These are phyloP conservation scores for Muscidifurax raptorellus DNA, from an alignment of 1,140 invertebrate genomes.

Conservation along the genomic window DNA sequence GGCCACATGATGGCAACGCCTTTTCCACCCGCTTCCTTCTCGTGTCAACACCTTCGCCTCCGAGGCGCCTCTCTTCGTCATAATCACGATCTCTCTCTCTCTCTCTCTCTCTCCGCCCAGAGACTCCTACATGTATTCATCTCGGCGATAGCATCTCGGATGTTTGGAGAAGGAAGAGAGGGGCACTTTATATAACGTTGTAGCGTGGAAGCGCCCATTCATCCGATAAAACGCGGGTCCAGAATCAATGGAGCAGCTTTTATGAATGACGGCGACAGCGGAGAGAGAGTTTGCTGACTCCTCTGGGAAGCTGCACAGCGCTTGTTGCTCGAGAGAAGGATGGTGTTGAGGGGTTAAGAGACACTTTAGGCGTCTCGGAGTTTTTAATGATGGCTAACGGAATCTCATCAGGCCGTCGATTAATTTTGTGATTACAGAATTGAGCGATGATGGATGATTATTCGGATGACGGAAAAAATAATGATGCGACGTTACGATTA, in stretches of 20 bases:
- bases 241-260: constrained; percentile 55
- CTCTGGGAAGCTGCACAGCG: neutral
- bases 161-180: constrained; percentile 52
- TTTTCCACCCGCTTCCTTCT: constrained; percentile 58
- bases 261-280: constrained; percentile 54
- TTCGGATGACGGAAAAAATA: neutral
- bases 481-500: neutral
- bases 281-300: neutral
- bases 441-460: neutral
- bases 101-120: constrained; percentile 36
- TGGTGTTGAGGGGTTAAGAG: neutral
- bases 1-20: constrained; percentile 60
- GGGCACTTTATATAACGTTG: constrained; percentile 59
- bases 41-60: constrained; percentile 64
- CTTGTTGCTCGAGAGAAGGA: neutral
- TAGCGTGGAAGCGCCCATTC: constrained; percentile 57
- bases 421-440: neutral
- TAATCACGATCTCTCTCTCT: constrained; percentile 47
- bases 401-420: neutral
- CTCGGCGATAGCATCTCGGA: constrained; percentile 66
- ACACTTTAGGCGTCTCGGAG: neutral
- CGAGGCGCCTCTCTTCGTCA: constrained; percentile 37
- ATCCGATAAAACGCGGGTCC: constrained; percentile 45
- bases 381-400: neutral
- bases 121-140: constrained; percentile 61